These are phyloP conservation scores for Agriopis leucophaearia DNA, from an alignment of 2,888 invertebrate genomes.

Conservation along the genomic window DNA sequence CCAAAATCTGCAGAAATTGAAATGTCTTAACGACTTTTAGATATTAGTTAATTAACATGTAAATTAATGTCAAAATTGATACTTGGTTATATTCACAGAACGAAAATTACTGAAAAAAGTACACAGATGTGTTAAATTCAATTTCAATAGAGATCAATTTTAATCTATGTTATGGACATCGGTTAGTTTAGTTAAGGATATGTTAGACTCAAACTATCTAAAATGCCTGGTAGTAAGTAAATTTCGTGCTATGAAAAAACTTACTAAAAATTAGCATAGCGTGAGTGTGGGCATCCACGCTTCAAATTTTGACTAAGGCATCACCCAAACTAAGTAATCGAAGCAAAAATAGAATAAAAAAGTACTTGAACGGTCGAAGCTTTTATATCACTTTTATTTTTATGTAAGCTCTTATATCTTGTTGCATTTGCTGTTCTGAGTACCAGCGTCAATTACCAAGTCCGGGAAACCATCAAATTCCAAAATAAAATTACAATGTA, in stretches of 20 bases:
- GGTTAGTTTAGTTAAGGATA: slow-evolving; percentile 1
- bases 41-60: not conserved
- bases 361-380: no score
- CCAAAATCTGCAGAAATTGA: not conserved
- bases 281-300: no score
- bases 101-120: not conserved
- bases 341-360: no score
- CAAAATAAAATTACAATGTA: not conserved
- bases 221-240: slow-evolving; percentile 9
- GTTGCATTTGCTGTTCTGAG: no score
- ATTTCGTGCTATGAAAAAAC: slow-evolving; percentile 23
- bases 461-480: not conserved
- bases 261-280: no score
- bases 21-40: slow-evolving; percentile 3
- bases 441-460: slow-evolving; percentile 3
- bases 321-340: no score
- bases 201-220: not conserved
- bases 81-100: not conserved
- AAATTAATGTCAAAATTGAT: not conserved
- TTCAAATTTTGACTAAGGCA: no score
- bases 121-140: not conserved
- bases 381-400: no score
- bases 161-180: slow-evolving; percentile 4
- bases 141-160: slow-evolving; percentile 20
- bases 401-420: no score